A percentile compares a stretch with the other conserved stretches of the same genome.
Evolutionary conservation across 2,113 vertebrate genomes (phyloP).

Genomic region (Strigops habroptila): DNA sequence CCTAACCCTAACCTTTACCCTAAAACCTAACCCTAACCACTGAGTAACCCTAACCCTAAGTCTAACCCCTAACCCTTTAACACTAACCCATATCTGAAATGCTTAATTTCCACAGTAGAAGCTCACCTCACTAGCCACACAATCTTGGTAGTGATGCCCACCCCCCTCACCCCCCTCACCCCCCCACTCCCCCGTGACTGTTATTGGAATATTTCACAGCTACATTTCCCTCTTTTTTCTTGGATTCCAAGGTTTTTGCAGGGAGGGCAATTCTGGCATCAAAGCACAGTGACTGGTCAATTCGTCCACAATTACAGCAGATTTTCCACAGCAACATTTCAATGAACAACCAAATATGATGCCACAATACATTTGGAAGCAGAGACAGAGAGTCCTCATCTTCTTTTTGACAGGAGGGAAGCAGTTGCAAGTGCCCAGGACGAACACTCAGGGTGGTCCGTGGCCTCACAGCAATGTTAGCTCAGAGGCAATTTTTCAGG

Average conservation of each 20-base stretch:
- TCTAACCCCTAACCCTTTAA: neutral
- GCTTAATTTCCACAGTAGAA: neutral
- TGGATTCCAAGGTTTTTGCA: neutral
- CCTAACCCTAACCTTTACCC: neutral
- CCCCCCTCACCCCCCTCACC: too few species aligned
- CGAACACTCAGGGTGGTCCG: neutral
- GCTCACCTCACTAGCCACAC: fast-evolving
- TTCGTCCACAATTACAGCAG: neutral
- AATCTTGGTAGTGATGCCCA: neutral
- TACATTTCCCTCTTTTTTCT: neutral
- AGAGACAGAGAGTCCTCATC: neutral
- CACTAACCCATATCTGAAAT: neutral
- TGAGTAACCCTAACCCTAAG: neutral
- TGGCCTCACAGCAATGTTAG: neutral
- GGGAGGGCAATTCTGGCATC: neutral
- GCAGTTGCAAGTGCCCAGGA: neutral
- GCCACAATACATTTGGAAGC: neutral
- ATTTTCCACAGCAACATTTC: neutral
- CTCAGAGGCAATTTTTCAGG: neutral
- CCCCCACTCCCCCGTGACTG: neutral
- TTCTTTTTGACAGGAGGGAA: neutral
- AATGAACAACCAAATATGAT: neutral
- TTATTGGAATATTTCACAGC: neutral
- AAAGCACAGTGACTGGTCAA: neutral
- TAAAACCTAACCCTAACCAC: neutral